Conservation (phyloP, 1,140 invertebrate genomes). For the Drosophila fuyamai region DNA sequence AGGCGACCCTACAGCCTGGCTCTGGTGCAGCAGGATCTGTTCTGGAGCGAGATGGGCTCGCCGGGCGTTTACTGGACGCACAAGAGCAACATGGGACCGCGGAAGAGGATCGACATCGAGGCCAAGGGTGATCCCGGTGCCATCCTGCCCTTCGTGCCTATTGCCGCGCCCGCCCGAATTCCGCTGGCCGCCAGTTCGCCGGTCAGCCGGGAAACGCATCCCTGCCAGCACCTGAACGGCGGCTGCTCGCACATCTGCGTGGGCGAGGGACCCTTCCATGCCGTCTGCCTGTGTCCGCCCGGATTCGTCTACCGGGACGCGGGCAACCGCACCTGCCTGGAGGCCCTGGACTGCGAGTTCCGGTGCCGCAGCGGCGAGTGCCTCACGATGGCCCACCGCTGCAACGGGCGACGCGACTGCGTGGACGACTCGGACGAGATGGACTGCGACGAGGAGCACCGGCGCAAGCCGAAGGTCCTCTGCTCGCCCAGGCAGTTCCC, state of each 20-base stretch:
- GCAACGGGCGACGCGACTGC: conserved; percentile 90
- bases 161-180: conserved; percentile 33
- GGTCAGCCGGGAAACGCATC: conserved; percentile 82
- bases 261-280: conserved; percentile 51
- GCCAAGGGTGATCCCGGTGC: conserved; percentile 19
- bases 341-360: conserved; percentile 85
- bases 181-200: conserved; percentile 53
- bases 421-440: conserved; percentile 89
- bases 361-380: conserved; percentile 88
- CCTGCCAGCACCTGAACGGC: conserved; percentile 88
- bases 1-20: conserved; percentile 86
- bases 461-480: conserved; percentile 57
- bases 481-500: conserved; percentile 87
- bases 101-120: conserved; percentile 71
- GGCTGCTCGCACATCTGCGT: conserved; percentile 91
- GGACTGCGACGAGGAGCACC: conserved; percentile 85
- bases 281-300: conserved; percentile 88
- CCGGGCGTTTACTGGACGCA: conserved; percentile 87
- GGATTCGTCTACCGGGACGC: conserved; percentile 85
- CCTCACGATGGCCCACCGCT: conserved; percentile 87
- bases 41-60: conserved; percentile 87
- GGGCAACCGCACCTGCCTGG: conserved; percentile 86
- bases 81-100: conserved; percentile 84
- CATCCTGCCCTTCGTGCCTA: not conserved
- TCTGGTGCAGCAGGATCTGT: conserved; percentile 86